Conservation (phyloP, 2,113 vertebrate genomes). For the Maccullochella peelii region DNA sequence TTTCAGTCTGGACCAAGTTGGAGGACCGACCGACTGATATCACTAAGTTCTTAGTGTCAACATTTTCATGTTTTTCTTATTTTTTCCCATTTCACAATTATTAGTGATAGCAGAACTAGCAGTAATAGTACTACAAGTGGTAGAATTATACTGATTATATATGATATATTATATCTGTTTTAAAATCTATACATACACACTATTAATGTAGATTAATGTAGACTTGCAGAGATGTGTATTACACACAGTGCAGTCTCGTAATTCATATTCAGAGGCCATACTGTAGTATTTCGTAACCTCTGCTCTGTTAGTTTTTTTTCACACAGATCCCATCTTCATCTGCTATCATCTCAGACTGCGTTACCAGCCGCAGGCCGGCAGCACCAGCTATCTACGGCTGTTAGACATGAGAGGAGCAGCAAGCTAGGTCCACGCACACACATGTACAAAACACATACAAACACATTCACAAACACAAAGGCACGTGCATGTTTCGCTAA, state of each 20-base stretch:
- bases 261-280: constrained; percentile 15
- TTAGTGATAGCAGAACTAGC: neutral
- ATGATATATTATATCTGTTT: neutral
- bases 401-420: constrained; percentile 1
- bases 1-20: no score
- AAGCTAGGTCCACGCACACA: neutral
- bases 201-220: neutral
- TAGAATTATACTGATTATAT: neutral
- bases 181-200: no score
- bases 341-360: constrained; percentile 23
- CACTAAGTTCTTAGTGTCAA: no score
- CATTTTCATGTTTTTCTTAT: no score
- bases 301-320: constrained; percentile 10
- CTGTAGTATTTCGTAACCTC: constrained; percentile 21
- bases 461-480: neutral
- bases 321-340: constrained; percentile 22
- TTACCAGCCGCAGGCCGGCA: constrained; percentile 14
- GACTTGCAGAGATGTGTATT: neutral
- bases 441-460: neutral
- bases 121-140: neutral
- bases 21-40: no score
- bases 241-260: constrained; percentile 3
- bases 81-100: neutral
- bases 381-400: neutral
- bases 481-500: neutral